Percentiles rank a stretch among this genome's conserved stretches.
phyloP scores from a whole-genome alignment of 2,113 vertebrate genomes.

The Xiphophorus couchianus region DNA sequence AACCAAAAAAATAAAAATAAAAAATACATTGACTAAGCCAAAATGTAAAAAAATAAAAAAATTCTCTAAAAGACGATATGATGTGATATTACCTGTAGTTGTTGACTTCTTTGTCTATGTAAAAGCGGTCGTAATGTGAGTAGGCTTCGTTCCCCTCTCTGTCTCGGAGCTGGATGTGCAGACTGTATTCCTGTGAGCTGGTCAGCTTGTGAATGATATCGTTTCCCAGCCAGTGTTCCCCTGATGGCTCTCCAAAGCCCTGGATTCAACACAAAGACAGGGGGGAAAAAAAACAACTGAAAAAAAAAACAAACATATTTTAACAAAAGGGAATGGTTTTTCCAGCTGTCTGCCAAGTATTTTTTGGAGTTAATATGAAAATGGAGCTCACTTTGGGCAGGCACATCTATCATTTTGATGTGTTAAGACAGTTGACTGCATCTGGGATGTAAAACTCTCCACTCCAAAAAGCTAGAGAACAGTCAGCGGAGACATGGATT shows the following conservation, averaged over 20 bases:
- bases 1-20: too few species aligned
- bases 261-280: conserved; percentile 60
- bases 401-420: conserved; percentile 59
- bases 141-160: conserved; percentile 81
- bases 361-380: conserved; percentile 45
- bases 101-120: conserved; percentile 77
- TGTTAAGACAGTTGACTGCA: conserved; percentile 24
- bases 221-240: conserved; percentile 87
- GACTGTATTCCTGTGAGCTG: conserved; percentile 73
- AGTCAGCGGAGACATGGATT: conserved; percentile 44
- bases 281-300: conserved; percentile 47
- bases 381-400: conserved; percentile 37
- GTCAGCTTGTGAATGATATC: conserved; percentile 84
- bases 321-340: conserved; percentile 38
- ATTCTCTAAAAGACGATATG: too few species aligned
- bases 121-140: conserved; percentile 82
- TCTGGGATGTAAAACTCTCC: conserved; percentile 41
- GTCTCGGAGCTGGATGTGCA: conserved; percentile 81
- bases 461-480: conserved; percentile 26
- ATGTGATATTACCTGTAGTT: conserved; percentile 81
- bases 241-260: conserved; percentile 84
- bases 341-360: conserved; percentile 45
- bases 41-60: too few species aligned
- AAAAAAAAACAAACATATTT: conserved; percentile 45
- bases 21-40: too few species aligned